These are phyloP conservation scores for Hydrophis major DNA, from an alignment of 2,797 vertebrate genomes.

Conservation along the genomic window DNA sequence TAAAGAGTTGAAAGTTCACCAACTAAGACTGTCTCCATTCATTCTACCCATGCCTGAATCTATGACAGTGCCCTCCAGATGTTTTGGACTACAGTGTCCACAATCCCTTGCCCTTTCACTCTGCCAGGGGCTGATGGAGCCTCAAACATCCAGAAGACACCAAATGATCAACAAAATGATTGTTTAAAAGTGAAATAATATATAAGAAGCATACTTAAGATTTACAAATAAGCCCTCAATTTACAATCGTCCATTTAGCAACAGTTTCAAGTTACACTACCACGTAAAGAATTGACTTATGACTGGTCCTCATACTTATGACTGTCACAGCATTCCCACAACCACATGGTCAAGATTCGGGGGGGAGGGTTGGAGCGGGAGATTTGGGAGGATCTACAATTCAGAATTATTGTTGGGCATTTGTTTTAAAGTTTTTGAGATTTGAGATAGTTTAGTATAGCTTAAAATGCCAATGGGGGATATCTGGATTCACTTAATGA, in stretches of 20 bases:
- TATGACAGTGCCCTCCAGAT: neutral
- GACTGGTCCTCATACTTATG: neutral
- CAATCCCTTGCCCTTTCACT: neutral
- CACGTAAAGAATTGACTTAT: neutral
- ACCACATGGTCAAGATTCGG: neutral
- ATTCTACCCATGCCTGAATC: no score
- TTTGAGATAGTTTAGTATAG: no score
- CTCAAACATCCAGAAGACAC: neutral
- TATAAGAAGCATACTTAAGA: neutral
- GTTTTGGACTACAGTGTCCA: neutral
- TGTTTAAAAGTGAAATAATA: neutral
- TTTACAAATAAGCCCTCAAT: neutral
- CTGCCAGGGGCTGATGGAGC: neutral
- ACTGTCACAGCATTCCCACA: neutral
- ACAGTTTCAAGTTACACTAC: neutral
- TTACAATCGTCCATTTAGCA: neutral
- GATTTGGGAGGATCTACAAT: no score
- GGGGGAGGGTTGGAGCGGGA: no score
- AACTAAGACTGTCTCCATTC: no score
- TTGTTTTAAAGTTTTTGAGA: no score
- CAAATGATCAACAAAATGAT: neutral
- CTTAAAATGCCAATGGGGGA: no score
- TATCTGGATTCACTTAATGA: no score
- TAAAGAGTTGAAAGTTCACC: no score
- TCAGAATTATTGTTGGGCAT: no score